Conservation (phyloP, 2,888 invertebrate genomes). For the Schizaphis graminum region DNA sequence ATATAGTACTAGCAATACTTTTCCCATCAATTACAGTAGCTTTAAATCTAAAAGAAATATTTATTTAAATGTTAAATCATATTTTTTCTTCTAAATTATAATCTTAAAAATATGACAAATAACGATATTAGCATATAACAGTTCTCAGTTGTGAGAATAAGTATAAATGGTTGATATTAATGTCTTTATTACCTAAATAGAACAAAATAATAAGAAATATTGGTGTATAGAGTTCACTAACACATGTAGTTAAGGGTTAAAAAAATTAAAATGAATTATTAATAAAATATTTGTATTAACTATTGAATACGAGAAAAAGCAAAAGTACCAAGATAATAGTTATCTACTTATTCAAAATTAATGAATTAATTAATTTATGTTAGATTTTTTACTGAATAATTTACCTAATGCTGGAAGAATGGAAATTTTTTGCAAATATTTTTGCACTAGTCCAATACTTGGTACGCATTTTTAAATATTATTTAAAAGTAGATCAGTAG, state of each 20-base stretch:
- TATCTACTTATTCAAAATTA: neutral
- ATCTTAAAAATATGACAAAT: neutral
- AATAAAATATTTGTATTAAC: neutral
- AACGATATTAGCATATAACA: neutral
- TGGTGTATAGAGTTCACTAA: too few species aligned
- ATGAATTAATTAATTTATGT: too few species aligned
- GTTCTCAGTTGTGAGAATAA: neutral
- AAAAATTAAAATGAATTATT: too few species aligned
- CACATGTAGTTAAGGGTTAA: too few species aligned
- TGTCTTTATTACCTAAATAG: neutral
- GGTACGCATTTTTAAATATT: constrained; percentile 22
- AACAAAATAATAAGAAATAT: too few species aligned
- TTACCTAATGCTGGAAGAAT: constrained; percentile 56
- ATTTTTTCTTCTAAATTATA: neutral
- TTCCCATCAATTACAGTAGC: constrained; percentile 83
- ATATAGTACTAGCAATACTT: constrained; percentile 79
- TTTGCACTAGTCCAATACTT: constrained; percentile 38
- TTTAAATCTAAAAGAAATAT: constrained; percentile 70
- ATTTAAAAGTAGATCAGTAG: neutral
- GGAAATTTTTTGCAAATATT: constrained; percentile 37
- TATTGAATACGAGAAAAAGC: neutral
- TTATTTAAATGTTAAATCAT: neutral
- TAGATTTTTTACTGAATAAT: neutral
- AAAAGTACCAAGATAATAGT: neutral
- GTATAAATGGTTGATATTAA: neutral